These are phyloP conservation scores for Euclidia mi DNA, from an alignment of 2,888 invertebrate species.

Conservation along the genomic window DNA sequence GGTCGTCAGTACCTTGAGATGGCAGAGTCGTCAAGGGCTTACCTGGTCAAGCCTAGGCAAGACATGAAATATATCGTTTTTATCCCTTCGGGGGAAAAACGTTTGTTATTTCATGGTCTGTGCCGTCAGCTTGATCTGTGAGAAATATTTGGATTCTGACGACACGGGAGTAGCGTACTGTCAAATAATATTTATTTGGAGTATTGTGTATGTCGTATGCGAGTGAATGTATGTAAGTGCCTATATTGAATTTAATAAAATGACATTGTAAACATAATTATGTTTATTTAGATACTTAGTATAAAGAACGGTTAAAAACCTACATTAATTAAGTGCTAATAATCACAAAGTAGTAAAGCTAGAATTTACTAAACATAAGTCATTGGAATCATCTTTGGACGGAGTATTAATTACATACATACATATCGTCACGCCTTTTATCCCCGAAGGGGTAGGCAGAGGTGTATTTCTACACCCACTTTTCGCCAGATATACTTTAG, in stretches of 20 bases:
- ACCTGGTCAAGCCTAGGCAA: constrained; percentile 26
- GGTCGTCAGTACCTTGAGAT: constrained; percentile 1
- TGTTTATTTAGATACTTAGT: constrained; percentile 1
- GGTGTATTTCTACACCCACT: too few relatives aligned
- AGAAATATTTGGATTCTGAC: constrained; percentile 19
- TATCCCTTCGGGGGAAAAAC: constrained; percentile 39
- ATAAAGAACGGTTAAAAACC: background rate
- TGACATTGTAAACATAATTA: background rate
- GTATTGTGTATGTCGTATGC: background rate
- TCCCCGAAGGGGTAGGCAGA: too few relatives aligned
- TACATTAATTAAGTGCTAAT: constrained; percentile 2
- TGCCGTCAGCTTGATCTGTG: constrained; percentile 21
- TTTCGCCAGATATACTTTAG: too few relatives aligned
- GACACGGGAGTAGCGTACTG: constrained; percentile 19
- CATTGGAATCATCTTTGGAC: constrained; percentile 17
- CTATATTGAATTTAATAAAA: constrained; percentile 2
- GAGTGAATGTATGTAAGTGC: constrained; percentile 8
- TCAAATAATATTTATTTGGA: constrained; percentile 7
- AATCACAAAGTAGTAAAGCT: constrained; percentile 6
- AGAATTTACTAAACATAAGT: constrained; percentile 15
- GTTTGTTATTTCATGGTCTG: constrained; percentile 13
- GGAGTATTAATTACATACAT: too few relatives aligned
- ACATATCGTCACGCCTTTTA: too few relatives aligned
- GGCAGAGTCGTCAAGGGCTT: background rate
- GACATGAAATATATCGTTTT: constrained; percentile 40